These are phyloP conservation scores for Ptychodera flava DNA, from an alignment of 35 echinoderm and acorn worm species.

Conservation along the genomic window DNA sequence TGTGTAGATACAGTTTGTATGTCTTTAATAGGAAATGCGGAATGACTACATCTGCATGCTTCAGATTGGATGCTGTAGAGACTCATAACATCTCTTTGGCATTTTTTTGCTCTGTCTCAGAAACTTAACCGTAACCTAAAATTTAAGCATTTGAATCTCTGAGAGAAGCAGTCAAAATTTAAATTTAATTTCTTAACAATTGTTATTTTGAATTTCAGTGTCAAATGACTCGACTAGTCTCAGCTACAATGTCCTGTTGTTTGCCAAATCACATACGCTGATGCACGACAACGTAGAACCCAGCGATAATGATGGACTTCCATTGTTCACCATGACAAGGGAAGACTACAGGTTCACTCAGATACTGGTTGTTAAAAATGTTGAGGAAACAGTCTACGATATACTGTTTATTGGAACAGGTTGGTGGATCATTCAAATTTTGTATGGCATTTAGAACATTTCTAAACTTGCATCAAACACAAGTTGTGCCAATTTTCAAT, in stretches of 20 bases:
- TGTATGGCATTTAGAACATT: neutral
- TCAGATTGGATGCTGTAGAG: too few species aligned
- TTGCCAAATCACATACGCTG: constrained; percentile 58
- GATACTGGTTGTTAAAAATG: constrained; percentile 46
- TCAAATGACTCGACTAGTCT: constrained; percentile 32
- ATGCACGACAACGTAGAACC: constrained; percentile 69
- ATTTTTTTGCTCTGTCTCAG: too few species aligned
- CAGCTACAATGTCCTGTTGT: constrained; percentile 19
- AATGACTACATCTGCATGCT: too few species aligned
- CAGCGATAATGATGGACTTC: constrained; percentile 32
- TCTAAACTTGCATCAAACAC: too few species aligned
- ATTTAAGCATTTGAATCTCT: too few species aligned
- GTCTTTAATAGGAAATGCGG: too few species aligned
- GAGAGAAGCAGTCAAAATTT: too few species aligned
- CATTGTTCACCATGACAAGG: constrained; percentile 74
- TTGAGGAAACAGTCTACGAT: constrained; percentile 28
- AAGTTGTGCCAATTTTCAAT: too few species aligned
- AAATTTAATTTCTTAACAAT: too few species aligned
- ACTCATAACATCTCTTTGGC: too few species aligned
- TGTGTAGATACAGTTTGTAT: too few species aligned
- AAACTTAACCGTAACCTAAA: too few species aligned
- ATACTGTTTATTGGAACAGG: constrained; percentile 84
- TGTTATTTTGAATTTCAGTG: constrained; percentile 60
- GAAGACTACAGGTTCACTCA: constrained; percentile 68
- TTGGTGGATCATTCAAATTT: constrained; percentile 1